Conservation (phyloP, 1,140 invertebrate genomes). For the Bombus consobrinus region DNA sequence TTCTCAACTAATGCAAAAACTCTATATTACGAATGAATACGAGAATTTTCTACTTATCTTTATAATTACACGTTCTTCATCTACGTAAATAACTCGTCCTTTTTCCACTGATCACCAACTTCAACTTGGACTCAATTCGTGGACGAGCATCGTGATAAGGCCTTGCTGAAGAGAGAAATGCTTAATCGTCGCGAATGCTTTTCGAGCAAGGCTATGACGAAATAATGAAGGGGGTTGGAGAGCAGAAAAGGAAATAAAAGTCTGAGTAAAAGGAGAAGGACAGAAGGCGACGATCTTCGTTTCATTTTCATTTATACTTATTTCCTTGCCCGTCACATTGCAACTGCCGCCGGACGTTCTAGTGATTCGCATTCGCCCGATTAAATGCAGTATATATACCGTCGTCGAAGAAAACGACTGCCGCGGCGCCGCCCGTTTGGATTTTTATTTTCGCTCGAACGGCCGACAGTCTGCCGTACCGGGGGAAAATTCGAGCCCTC, state of each 20-base stretch:
- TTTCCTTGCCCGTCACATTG: slow-evolving; percentile 21
- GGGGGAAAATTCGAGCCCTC: background rate
- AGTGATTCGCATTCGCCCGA: slow-evolving; percentile 25
- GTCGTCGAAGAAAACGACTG: slow-evolving; percentile 8
- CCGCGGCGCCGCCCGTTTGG: background rate
- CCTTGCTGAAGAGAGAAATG: background rate
- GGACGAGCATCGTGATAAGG: background rate
- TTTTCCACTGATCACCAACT: no score
- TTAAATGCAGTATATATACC: slow-evolving; percentile 17
- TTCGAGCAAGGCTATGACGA: background rate
- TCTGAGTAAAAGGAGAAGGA: no score
- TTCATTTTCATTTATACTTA: slow-evolving; percentile 48
- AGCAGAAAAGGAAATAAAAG: slow-evolving; percentile 35
- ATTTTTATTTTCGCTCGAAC: slow-evolving; percentile 41
- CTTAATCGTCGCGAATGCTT: slow-evolving; percentile 5
- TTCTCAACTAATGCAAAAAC: no score
- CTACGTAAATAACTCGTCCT: no score
- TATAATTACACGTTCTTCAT: no score
- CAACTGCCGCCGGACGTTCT: background rate
- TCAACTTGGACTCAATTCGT: background rate
- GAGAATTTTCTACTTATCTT: no score
- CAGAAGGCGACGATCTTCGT: background rate
- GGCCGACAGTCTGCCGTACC: background rate
- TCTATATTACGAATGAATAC: no score
- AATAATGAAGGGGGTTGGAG: background rate